phyloP scores from a whole-genome alignment of 2,113 vertebrate genomes.

The Myotis davidii region DNA sequence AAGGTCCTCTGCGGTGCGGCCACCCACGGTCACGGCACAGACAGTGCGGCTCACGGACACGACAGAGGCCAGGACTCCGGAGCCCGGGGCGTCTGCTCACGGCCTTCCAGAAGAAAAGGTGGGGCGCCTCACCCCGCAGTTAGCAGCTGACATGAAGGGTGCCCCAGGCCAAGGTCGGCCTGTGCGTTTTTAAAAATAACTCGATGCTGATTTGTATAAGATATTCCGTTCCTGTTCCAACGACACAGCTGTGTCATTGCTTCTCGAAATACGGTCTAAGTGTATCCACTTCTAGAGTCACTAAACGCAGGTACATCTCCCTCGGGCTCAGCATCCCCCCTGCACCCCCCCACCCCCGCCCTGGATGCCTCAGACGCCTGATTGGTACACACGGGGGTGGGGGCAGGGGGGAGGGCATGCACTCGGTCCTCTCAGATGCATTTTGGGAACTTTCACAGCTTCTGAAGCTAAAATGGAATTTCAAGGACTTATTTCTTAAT shows the following conservation, averaged over 20 bases:
- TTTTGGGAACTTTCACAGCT: not conserved
- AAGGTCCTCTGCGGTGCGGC: not conserved
- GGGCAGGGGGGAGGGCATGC: not conserved
- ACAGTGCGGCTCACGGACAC: not conserved
- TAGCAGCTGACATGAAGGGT: not conserved
- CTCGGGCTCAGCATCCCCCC: rapidly evolving
- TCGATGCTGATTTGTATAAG: not conserved
- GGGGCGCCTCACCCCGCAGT: not conserved
- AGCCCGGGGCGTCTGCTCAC: not conserved
- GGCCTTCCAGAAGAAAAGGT: not conserved
- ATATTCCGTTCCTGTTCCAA: not conserved
- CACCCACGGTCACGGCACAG: rapidly evolving
- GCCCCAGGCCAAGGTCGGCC: not conserved
- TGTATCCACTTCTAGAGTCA: not conserved
- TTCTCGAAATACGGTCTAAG: not conserved
- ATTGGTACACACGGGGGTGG: not conserved
- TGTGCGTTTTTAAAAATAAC: not conserved
- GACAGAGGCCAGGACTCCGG: not conserved
- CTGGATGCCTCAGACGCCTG: rapidly evolving
- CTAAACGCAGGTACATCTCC: not conserved
- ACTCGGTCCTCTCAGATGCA: not conserved
- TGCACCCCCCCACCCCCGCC: no score
- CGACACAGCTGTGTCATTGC: not conserved
- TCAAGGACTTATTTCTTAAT: slow-evolving; percentile 69
- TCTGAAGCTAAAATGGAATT: slow-evolving; percentile 53